phyloP scores from a whole-genome alignment of 2,797 vertebrate genomes.

The Poeciliopsis paucimaculata region DNA sequence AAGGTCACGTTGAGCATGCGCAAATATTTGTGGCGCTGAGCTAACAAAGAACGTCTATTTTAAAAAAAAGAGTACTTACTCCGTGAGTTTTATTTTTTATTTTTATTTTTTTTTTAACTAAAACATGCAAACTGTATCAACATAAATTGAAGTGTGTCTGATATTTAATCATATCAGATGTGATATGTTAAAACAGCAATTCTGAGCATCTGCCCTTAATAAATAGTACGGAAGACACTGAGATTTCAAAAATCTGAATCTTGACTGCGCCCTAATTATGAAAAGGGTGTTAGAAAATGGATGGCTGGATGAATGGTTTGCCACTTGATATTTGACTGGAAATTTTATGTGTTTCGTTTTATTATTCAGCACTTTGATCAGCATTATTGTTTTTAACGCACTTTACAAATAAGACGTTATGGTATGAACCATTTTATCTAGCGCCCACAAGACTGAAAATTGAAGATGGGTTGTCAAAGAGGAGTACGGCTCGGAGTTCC shows the following conservation, averaged over 20 bases:
- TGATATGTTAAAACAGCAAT: background rate
- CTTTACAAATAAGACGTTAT: background rate
- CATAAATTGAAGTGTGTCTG: background rate
- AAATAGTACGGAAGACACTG: background rate
- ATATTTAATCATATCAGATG: background rate
- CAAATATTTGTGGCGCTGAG: slow-evolving; percentile 19
- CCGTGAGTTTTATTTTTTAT: background rate
- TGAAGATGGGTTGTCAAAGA: background rate
- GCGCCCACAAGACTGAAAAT: background rate
- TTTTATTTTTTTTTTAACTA: background rate
- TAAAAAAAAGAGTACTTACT: fast-evolving
- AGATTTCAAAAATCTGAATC: background rate
- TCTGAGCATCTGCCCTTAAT: background rate
- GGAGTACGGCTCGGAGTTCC: background rate
- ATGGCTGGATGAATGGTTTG: no score
- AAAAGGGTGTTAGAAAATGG: no score
- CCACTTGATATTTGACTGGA: background rate
- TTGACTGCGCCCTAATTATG: background rate
- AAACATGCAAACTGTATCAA: background rate
- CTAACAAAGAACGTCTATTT: slow-evolving; percentile 39
- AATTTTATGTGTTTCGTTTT: background rate
- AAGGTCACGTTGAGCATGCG: slow-evolving; percentile 51
- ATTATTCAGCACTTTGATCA: background rate
- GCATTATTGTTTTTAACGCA: background rate
- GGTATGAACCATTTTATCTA: background rate